These are phyloP conservation scores for Gnathonemus echidnorhynchus DNA, from an alignment of 2,113 vertebrate genomes.

Conservation along the genomic window DNA sequence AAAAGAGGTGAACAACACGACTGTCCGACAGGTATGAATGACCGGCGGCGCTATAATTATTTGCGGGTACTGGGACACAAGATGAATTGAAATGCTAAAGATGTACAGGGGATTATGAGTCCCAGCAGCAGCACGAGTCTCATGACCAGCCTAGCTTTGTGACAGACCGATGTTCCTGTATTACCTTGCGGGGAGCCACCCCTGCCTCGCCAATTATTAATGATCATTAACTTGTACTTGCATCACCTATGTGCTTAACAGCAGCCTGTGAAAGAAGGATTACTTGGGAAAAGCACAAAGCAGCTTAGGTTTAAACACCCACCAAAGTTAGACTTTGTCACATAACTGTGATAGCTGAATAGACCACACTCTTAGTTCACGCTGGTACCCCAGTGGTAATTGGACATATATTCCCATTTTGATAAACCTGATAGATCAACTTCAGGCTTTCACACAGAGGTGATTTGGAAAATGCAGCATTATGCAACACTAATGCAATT, in stretches of 20 bases:
- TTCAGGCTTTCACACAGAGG: neutral
- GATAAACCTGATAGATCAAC: neutral
- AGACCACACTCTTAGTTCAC: neutral
- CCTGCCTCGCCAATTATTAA: neutral
- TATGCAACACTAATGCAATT: neutral
- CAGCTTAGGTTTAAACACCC: conserved; percentile 8
- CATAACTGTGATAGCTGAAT: neutral
- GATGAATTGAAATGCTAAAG: neutral
- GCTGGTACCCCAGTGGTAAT: neutral
- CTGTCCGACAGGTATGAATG: neutral
- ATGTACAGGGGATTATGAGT: neutral
- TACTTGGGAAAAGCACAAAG: neutral
- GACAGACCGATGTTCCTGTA: neutral
- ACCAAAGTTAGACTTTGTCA: neutral
- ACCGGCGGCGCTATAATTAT: neutral
- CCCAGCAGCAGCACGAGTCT: neutral
- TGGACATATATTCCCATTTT: neutral
- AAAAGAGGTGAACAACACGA: neutral
- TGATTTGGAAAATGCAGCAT: neutral
- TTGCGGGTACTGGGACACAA: neutral
- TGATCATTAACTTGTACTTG: neutral
- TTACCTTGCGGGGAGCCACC: neutral
- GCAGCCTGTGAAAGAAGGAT: neutral
- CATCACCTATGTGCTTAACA: neutral
- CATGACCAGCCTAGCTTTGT: neutral